Percentiles rank a stretch among this genome's conserved stretches.
phyloP scores from a whole-genome alignment of 2,113 vertebrate genomes.

The Physeter macrocephalus region DNA sequence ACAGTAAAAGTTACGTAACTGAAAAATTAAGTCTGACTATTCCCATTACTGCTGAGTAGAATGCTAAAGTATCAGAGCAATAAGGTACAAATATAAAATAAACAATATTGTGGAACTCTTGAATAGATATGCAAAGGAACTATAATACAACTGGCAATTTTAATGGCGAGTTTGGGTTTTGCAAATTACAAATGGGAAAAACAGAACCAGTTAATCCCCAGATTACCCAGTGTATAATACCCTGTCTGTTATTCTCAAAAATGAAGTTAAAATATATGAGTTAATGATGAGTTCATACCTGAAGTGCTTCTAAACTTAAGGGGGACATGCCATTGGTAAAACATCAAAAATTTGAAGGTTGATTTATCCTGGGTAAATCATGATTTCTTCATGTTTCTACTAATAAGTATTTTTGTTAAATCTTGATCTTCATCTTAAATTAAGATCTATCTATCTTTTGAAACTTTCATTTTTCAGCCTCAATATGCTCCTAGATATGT shows the following conservation, averaged over 20 bases:
- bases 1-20: neutral
- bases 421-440: neutral
- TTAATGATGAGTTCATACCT: neutral
- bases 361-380: neutral
- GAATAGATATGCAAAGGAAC: neutral
- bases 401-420: neutral
- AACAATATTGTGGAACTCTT: neutral
- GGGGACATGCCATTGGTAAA: neutral
- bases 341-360: neutral
- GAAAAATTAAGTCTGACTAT: neutral
- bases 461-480: neutral
- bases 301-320: neutral
- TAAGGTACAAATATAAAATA: neutral
- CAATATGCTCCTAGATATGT: neutral
- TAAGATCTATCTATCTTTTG: neutral
- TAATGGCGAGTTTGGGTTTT: neutral
- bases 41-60: neutral
- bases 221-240: neutral
- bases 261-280: slow-evolving; percentile 10
- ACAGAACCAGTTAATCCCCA: neutral
- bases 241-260: neutral
- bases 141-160: neutral
- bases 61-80: neutral
- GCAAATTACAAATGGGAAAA: slow-evolving; percentile 27
- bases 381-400: neutral